Evolutionary conservation across 1,140 invertebrate species (phyloP), one percentile per base, ranked within the genome.

Genomic region (Druon quercuslanigerum): DNA sequence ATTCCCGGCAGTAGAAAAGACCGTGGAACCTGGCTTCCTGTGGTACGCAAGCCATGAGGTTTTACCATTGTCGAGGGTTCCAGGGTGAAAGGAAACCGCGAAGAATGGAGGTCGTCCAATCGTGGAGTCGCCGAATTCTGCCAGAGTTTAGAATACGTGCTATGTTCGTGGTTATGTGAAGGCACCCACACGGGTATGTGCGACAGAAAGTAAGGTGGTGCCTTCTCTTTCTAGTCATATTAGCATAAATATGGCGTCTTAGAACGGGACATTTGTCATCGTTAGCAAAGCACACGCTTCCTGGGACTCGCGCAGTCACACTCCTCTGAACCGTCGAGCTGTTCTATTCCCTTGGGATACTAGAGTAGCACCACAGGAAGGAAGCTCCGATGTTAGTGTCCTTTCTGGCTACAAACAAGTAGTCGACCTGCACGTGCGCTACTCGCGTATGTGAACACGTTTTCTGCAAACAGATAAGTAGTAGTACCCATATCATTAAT

Each of bases 211-310:
- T 72, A 78, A 75, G 75, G 79, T 77, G 82, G 78, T 77, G 80
- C 79, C 74, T 81, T 79, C 78, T 81, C 78, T 79, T 78, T 79
- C 82, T 78, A 74, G 77, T 79, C 84, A 88, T 90, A 91, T 91
- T 91, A 91, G 90, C 90, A 91, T 91, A 91, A 91, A 91, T 91
- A 91, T 91, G 90, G 88, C 90, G 88, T 90, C 89, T 90, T 90
- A 87, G 86, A 88, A 83, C 85, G 87, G 87, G 80, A 82, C 89
- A 87, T 91, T 91, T 91, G 87, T 91, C 90, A 91, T 91, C 89
- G 90, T 91, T 91, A 91, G 90, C 88, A 91, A 91, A 91, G 90
- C 90, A 91, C 90, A 90, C 90, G 90, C 90, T 91, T 91, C 90
- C 90, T 90, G 89, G 88, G 90, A 86, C 88, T 88, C 87, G 84